These are phyloP conservation scores for Casuarius casuarius DNA, from an alignment of 2,113 vertebrate genomes.

Conservation along the genomic window DNA sequence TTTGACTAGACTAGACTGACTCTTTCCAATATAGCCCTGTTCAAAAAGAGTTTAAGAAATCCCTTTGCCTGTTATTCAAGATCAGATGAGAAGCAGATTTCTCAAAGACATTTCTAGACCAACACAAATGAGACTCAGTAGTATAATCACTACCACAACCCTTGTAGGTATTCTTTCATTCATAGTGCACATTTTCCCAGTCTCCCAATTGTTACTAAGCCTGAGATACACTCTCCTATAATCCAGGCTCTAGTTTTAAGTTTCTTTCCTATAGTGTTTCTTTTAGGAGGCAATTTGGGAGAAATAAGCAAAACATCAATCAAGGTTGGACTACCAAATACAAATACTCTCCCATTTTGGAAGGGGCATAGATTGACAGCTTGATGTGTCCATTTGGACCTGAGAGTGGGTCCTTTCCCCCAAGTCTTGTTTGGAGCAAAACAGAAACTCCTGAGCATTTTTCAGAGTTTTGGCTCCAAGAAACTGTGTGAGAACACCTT, in stretches of 20 bases:
- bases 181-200: background rate
- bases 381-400: background rate
- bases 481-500: background rate
- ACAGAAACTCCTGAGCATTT: background rate
- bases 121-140: background rate
- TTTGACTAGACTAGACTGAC: slow-evolving; percentile 1
- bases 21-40: background rate
- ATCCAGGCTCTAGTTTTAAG: background rate
- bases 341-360: background rate
- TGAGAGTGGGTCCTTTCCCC: background rate
- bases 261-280: background rate
- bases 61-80: background rate
- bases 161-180: background rate
- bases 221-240: background rate
- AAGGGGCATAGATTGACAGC: background rate
- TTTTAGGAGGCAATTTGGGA: background rate
- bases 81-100: slow-evolving; percentile 8
- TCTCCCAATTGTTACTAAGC: background rate
- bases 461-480: background rate
- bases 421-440: background rate
- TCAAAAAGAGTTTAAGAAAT: slow-evolving; percentile 17
- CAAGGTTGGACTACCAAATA: background rate
- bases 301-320: background rate
- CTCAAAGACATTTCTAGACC: background rate
- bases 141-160: background rate